Conservation (phyloP, 2,888 invertebrate genomes). For the Nudaria mundana region DNA sequence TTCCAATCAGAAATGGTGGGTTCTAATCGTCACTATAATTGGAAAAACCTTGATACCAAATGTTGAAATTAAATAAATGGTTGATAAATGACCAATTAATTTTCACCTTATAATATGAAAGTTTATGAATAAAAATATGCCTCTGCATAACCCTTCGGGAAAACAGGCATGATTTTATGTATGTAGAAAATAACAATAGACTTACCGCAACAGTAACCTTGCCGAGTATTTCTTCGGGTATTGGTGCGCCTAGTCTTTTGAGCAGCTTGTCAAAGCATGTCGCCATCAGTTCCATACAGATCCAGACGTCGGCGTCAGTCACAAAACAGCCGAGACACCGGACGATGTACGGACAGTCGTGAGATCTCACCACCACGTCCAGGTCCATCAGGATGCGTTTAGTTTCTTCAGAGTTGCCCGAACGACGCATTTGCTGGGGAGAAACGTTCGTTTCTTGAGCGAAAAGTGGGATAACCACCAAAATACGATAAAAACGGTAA, state of each 20-base stretch:
- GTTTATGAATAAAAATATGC: too few relatives aligned
- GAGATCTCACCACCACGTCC: slow-evolving; percentile 98
- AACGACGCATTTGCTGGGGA: slow-evolving; percentile 95
- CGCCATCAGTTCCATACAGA: slow-evolving; percentile 99
- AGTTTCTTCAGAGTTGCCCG: slow-evolving; percentile 97
- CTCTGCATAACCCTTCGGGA: too few relatives aligned
- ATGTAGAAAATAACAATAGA: too few relatives aligned
- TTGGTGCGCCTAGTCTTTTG: slow-evolving; percentile 91
- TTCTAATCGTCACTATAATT: too few relatives aligned
- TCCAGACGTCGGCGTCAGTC: slow-evolving; percentile 98
- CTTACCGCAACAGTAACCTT: slow-evolving; percentile 97
- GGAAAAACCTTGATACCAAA: too few relatives aligned
- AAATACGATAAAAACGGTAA: neutral
- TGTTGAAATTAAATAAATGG: too few relatives aligned
- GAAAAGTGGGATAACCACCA: neutral
- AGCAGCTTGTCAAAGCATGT: slow-evolving; percentile 99
- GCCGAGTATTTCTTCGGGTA: slow-evolving; percentile 97
- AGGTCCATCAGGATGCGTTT: slow-evolving; percentile 99
- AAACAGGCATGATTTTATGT: too few relatives aligned
- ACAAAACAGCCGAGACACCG: slow-evolving; percentile 99
- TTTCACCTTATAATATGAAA: too few relatives aligned
- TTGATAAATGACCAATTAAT: too few relatives aligned
- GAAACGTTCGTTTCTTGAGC: neutral
- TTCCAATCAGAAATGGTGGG: too few relatives aligned
- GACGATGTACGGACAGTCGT: slow-evolving; percentile 98